phyloP scores from a whole-genome alignment of 1,140 invertebrate genomes.

The silkworm (Bombyx mori) region DNA sequence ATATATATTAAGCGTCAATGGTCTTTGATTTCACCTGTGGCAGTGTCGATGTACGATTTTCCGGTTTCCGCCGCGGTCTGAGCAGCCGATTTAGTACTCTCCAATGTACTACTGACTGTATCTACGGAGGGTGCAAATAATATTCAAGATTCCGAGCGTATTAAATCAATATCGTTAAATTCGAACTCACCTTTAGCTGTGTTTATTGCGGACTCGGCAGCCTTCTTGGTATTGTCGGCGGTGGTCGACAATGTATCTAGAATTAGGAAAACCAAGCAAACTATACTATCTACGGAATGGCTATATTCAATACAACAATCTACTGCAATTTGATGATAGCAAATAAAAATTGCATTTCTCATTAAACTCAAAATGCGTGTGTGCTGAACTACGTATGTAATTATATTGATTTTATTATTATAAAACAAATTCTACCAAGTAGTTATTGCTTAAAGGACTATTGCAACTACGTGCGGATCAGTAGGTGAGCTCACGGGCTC shows the following conservation, averaged over 20 bases:
- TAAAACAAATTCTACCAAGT: too few relatives aligned
- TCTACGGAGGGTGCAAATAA: conserved; percentile 17
- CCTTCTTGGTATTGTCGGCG: conserved; percentile 55
- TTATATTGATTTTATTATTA: too few relatives aligned
- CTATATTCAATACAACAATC: too few relatives aligned
- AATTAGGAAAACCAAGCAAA: conserved; percentile 18
- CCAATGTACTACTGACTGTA: conserved; percentile 21
- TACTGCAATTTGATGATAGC: too few relatives aligned
- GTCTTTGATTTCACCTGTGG: conserved; percentile 25
- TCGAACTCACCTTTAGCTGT: conserved; percentile 35
- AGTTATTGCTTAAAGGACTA: too few relatives aligned
- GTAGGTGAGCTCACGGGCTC: too few relatives aligned
- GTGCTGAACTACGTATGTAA: too few relatives aligned
- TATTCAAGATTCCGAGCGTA: conserved; percentile 7
- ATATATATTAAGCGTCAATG: background rate
- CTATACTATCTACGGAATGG: too few relatives aligned
- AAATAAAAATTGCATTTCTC: too few relatives aligned
- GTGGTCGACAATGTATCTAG: conserved; percentile 57
- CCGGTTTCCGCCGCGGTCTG: conserved; percentile 26
- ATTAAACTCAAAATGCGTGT: too few relatives aligned
- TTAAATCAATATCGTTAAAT: background rate
- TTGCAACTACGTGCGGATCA: too few relatives aligned
- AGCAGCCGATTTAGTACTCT: conserved; percentile 22
- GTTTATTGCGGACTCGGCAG: conserved; percentile 44
- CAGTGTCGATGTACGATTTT: conserved; percentile 22